Evolutionary conservation across 2,797 vertebrate species (phyloP), one percentile per base, ranked within the genome.

Genomic region (Cirrhinus mrigala): DNA sequence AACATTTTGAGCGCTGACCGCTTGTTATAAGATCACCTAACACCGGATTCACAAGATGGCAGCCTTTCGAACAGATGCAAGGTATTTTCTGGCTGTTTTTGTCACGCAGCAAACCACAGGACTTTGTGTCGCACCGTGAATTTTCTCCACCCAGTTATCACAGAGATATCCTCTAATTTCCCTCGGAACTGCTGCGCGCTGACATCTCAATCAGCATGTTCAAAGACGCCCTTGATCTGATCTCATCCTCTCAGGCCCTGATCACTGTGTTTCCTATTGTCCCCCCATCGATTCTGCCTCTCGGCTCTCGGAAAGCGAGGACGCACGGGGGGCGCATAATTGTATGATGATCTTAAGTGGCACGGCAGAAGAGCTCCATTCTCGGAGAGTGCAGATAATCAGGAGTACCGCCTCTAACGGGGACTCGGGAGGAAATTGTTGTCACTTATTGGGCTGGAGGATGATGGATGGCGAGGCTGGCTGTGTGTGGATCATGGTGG

Each of bases 311-410:
- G 70, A 90, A 87, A 89, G 89, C 82, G 85, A 48, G 88, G 84
- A 81, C 89, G 81, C 92, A 91, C 83, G 0, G 83, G 89, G 90
- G 76, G 89, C 78, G 56, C 89, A 85, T 92, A 92, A 94, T 92
- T 93, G 90, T 93, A 86, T 87, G 91, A 92, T 92, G 91, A 91
- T 93, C 93, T 92, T 91, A 91, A 92, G 91, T 91, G 90, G 88
- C 86, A 29, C 44, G 64, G 87, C 79, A 83, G 87, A 89, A 88
- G 82, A 77, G 84, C 86, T 82, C 68, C 70, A 66, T 85, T 85
- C 86, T 73, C 69, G 46, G 76, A 82, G 85, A 85, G 84, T 86
- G 71, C 84, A 81, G 90, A 93, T 93, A 92, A 92, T 94, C 90
- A 89, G 85, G 89, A 52, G 78, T 83, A 88, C 90, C 87, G 89